Base-by-base conservation (phyloP, 1,140 invertebrate genomes). In the Cydia fagiglandana region DNA sequence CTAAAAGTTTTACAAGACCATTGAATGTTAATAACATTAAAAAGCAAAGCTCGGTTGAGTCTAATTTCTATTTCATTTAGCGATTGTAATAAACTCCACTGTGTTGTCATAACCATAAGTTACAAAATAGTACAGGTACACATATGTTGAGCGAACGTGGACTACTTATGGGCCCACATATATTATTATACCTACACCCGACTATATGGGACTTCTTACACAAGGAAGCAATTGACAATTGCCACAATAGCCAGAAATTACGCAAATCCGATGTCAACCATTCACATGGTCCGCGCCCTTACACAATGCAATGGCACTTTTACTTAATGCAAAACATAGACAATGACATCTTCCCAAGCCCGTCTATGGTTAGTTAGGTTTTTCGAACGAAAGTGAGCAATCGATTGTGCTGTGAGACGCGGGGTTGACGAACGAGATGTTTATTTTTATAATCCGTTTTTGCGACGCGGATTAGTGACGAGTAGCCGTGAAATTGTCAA, bases 301-400 rank as follows among this genome's bases (percentile, higher is more conserved):
- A 68, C 66, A 70, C 66, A 70, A 70, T 70, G 34, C 34, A 66
- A 66, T 66, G 64, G 17, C 66, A 41, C 66, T 70, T 70, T 70
- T 70, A 70, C 66, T 66, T 24, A 34, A 70, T 70, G 66, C 66
- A 70, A 70, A 70, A 70, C 66, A 70, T 38, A 70, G 9, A 61
- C 64, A 70, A 38, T 70, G 9, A 24, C 66, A 70, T 70, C 66
- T 70, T 70, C 66, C 66, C 66, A 70, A 9, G 56, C 56, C 41
- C 34, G 66, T 70, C 66, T 70, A 70, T 38, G 30, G 34, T 61
- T 61, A 61, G 30, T 34, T 70, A 64, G 12, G 28, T 70, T 70
- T 70, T 70, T 70, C 34, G 66, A 38, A 41, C 66, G 66, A 70
- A 70, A 70, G 66, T 38, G 34, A 70, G 28, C 30, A 13, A 38